A percentile compares a stretch with the other conserved stretches of the same genome.
Evolutionary conservation across 2,797 vertebrate genomes (phyloP).

Genomic region (Luscinia luscinia): DNA sequence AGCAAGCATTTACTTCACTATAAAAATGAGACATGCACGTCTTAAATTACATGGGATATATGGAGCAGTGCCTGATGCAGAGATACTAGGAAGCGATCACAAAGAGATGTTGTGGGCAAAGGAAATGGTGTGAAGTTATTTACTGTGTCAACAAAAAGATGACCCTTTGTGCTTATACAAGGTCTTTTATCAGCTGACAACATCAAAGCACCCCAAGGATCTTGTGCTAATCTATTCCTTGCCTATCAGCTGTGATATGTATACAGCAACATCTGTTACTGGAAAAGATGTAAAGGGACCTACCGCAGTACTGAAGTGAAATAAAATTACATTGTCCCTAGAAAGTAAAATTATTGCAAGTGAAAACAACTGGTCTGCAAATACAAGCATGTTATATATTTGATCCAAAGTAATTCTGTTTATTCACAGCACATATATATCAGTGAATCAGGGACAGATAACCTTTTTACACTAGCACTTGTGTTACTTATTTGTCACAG

Average conservation of each 20-base stretch:
- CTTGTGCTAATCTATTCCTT: not conserved
- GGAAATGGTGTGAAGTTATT: not conserved
- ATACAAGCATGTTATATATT: rapidly evolving
- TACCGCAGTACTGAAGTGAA: not conserved
- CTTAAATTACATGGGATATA: not conserved
- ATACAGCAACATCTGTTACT: not conserved
- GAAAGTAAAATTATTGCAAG: not conserved
- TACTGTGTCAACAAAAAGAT: not conserved
- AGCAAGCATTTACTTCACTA: not conserved
- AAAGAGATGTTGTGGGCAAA: not conserved
- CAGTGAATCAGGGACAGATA: not conserved
- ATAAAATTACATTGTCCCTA: not conserved
- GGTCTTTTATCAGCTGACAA: not conserved
- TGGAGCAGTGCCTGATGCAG: not conserved
- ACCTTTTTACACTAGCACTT: not conserved
- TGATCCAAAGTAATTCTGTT: not conserved
- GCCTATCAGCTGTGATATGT: not conserved
- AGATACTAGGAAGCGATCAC: not conserved
- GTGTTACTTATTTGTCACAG: not conserved
- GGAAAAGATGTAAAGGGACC: not conserved
- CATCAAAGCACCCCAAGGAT: not conserved
- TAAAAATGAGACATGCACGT: not conserved
- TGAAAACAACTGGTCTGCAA: not conserved
- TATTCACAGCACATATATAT: not conserved
- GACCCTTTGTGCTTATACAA: not conserved